Conservation (phyloP, 2,888 invertebrate species). For the Barypeithes pellucidus region DNA sequence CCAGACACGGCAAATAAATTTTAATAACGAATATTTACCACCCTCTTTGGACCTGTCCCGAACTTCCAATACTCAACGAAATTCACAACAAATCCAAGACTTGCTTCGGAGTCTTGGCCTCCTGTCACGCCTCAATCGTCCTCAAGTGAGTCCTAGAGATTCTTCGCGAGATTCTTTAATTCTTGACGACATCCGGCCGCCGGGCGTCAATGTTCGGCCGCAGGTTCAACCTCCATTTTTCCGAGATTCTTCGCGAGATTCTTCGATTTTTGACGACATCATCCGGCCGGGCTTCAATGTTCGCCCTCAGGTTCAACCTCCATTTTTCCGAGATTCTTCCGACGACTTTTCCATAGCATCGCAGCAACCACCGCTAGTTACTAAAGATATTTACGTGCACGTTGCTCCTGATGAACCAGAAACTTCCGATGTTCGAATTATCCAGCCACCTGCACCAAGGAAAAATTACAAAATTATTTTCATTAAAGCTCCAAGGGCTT, state of each 20-base stretch:
- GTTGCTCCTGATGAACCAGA: constrained; percentile 91
- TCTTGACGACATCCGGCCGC: too few relatives aligned
- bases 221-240: too few relatives aligned
- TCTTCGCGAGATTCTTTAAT: too few relatives aligned
- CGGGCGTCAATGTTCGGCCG: too few relatives aligned
- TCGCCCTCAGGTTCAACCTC: too few relatives aligned
- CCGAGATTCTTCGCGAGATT: too few relatives aligned
- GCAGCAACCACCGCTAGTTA: constrained; percentile 10
- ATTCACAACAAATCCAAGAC: constrained; percentile 4
- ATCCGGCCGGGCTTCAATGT: too few relatives aligned
- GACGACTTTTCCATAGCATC: neutral
- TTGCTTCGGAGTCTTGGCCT: too few relatives aligned
- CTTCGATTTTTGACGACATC: too few relatives aligned
- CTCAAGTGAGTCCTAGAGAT: too few relatives aligned
- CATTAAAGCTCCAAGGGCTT: constrained; percentile 78
- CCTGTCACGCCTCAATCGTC: too few relatives aligned
- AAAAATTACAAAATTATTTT: constrained; percentile 94
- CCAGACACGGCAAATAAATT: neutral
- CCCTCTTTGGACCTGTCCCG: constrained; percentile 5
- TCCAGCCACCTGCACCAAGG: constrained; percentile 81
- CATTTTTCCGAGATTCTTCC: neutral
- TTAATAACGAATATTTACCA: neutral
- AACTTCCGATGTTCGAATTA: constrained; percentile 76
- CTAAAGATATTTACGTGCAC: constrained; percentile 90
- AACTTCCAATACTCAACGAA: neutral